These are phyloP conservation scores for Oasisia sp. DNA, from an alignment of 2,888 invertebrate species.

Conservation along the genomic window DNA sequence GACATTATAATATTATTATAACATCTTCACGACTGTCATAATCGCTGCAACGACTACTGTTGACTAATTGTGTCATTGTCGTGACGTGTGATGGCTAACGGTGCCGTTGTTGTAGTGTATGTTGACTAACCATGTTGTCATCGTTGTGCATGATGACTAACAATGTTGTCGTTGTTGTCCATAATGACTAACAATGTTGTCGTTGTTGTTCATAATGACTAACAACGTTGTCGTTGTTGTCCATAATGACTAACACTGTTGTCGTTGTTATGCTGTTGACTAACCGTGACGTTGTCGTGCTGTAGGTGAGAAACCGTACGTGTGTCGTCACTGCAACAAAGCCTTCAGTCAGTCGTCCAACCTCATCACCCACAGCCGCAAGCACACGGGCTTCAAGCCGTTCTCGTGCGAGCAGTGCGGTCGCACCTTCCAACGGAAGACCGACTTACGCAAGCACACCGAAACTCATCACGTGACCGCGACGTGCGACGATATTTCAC, in stretches of 20 bases:
- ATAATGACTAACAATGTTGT: background rate
- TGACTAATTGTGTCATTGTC: too few relatives aligned
- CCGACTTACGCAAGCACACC: background rate
- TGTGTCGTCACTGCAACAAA: conserved; percentile 96
- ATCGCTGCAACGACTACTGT: too few relatives aligned
- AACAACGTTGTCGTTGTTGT: background rate
- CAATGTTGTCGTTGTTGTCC: background rate
- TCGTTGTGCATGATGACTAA: background rate
- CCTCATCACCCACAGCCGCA: conserved; percentile 93
- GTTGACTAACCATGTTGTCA: background rate
- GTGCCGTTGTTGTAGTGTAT: too few relatives aligned
- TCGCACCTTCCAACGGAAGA: conserved; percentile 78
- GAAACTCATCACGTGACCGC: background rate
- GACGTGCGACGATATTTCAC: background rate
- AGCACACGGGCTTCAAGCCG: conserved; percentile 98
- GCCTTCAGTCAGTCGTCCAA: conserved; percentile 98
- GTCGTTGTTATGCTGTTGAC: background rate
- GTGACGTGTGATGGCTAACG: too few relatives aligned
- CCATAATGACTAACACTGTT: background rate
- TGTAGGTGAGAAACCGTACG: conserved; percentile 97
- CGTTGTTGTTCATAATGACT: background rate
- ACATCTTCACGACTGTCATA: too few relatives aligned
- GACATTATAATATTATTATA: too few relatives aligned
- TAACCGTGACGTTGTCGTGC: background rate
- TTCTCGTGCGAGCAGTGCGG: conserved; percentile 97